Evolutionary conservation across 1,140 invertebrate species (phyloP), one percentile per base, ranked within the genome.

Genomic region (Apis florea): DNA sequence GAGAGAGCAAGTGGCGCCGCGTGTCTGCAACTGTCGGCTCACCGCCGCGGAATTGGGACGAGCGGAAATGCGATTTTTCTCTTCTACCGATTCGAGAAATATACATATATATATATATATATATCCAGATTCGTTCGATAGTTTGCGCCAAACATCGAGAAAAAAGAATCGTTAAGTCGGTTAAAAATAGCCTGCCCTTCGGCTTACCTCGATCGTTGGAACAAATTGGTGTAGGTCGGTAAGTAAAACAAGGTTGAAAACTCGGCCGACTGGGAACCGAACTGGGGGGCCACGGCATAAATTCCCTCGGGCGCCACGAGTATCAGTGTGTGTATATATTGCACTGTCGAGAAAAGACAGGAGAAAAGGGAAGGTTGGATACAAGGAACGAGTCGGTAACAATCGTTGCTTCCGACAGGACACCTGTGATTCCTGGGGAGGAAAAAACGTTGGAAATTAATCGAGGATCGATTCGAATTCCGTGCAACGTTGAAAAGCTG

Each of bases 181-280:
- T 68, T 84, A 82, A 84, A 83, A 81, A 84, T 83, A 75, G 76
- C 66, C 74, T 63, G 67, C 31, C 82, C 68, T 81, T 78, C 68
- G 24, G 68, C 66, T 82, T 64, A 77, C 40, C 59, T 67, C 82
- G 84, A 63, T 73, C 78, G 80, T 66, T 70, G 64, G 85, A 89
- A 89, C 87, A 89, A 90, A 91, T 90, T 89, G 87, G 70, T 70
- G 77, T 70, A 79, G 83, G 83, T 89, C 85, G 80, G 85, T 89
- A 85, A 84, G 85, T 91, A 90, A 87, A 89, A 90, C 85, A 87
- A 90, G 80, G 79, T 72, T 70, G 76, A 82, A 87, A 90, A 90
- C 79, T 90, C 83, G 74, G 77, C 4, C 56, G 51, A 40, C 13
- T n/a, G 11, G 51, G 11, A 53, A 47, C 19, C 15, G 54, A 69